Evolutionary conservation across 2,797 vertebrate species (phyloP), one percentile per base, ranked within the genome.

Genomic region (Smutsia temminckii): DNA sequence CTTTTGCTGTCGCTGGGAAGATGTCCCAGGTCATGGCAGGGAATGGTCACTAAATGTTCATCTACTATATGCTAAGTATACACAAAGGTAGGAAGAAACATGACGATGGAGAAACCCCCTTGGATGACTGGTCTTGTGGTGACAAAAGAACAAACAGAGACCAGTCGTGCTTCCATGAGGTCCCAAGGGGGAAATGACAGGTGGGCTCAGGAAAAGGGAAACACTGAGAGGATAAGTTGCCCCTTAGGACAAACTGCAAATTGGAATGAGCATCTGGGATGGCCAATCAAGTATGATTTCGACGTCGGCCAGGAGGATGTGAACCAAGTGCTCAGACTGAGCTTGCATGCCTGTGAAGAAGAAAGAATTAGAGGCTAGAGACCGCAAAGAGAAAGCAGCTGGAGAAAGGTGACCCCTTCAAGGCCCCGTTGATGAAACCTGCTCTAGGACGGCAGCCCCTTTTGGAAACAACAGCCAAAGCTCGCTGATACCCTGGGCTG

Each of bases 201-300:
- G 83, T 61, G 69, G 61, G 66, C n/a, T 91, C 80, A 95, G 64
- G 71, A 81, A 85, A 75, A 93, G 27, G 32, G 34, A 90, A 78
- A 80, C 59, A 16, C 6, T 46, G 37, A 63, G 69, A 81, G 51
- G 71, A 95, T 40, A 93, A 83, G 51, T 53, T 75, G 78, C 68
- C 32, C 51, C 74, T 49, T 10, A 29, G 77, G 89, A 85, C 72
- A 80, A 37, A 71, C 6, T 75, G 55, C 59, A 55, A 87, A 83
- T 57, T 40, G 14, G 69, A 94, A 59, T 13, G 40, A 91, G 53
- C 85, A 88, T 90, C 80, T 96, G 86, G 89, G 91, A 71, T 12
- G 57, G 42, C 40, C n/a, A 34, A 80, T 86, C 64, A 86, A 74
- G 21, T 80, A 13, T 32, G 69, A 63, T 85, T 83, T 49, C 57